phyloP scores from a whole-genome alignment of 1,140 invertebrate species.

The Samia ricini region DNA sequence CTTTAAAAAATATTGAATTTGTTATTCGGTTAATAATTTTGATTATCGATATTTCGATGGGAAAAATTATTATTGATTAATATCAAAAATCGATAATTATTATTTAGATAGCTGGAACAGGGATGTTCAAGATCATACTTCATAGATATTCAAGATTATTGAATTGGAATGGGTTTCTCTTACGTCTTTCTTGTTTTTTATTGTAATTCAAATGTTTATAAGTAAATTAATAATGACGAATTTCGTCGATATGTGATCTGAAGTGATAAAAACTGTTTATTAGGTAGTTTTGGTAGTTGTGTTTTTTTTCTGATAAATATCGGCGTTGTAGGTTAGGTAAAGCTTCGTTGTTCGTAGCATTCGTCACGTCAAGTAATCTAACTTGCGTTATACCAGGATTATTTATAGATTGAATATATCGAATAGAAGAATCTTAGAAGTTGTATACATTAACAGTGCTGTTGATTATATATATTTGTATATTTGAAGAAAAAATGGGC shows the following conservation, averaged over 20 bases:
- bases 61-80: too few relatives aligned
- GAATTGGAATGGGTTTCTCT: not conserved
- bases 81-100: too few relatives aligned
- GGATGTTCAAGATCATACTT: too few relatives aligned
- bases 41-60: too few relatives aligned
- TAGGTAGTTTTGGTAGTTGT: not conserved
- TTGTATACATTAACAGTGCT: not conserved
- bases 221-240: not conserved
- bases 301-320: not conserved
- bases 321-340: constrained; percentile 2
- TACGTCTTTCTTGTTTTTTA: not conserved
- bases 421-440: not conserved
- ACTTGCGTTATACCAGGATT: not conserved
- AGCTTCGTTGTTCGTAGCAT: not conserved
- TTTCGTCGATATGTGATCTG: not conserved
- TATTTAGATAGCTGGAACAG: too few relatives aligned
- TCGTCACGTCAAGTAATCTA: not conserved
- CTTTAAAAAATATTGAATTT: too few relatives aligned
- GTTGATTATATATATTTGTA: not conserved
- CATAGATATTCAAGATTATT: not conserved
- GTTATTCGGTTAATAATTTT: too few relatives aligned
- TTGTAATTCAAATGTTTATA: not conserved
- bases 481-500: constrained; percentile 1
- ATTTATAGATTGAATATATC: constrained; percentile 1
- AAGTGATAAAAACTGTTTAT: not conserved